Evolutionary conservation across 2,888 invertebrate species (phyloP).

Genomic region (Agrochola lota): DNA sequence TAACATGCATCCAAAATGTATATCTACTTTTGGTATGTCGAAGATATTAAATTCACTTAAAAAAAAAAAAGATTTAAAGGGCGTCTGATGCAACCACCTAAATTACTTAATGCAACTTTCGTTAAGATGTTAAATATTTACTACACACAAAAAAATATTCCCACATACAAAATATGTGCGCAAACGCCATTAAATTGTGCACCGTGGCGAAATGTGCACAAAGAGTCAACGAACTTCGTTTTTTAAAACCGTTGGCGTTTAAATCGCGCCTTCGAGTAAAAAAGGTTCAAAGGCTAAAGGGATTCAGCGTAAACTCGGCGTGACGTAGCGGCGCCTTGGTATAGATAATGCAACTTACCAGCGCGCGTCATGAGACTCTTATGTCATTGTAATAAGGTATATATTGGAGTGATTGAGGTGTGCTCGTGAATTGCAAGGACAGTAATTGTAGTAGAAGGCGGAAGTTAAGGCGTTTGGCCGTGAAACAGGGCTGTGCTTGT

Average conservation of each 20-base stretch:
- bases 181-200: background rate
- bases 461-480: constrained; percentile 27
- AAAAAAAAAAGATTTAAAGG: background rate
- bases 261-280: constrained; percentile 35
- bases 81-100: background rate
- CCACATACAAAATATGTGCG: background rate
- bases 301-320: constrained; percentile 30
- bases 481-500: constrained; percentile 16
- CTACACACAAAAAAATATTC: too few species aligned
- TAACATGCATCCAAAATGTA: background rate
- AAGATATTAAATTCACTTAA: too few species aligned
- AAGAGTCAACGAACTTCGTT: constrained; percentile 37
- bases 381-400: background rate
- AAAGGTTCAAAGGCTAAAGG: constrained; percentile 29
- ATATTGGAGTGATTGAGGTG: background rate
- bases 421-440: background rate
- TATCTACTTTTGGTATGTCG: background rate
- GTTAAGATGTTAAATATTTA: background rate
- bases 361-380: background rate
- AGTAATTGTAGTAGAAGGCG: constrained; percentile 30
- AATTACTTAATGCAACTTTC: background rate
- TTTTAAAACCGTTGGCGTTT: constrained; percentile 25
- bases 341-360: constrained; percentile 9
- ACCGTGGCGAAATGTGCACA: constrained; percentile 2
- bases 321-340: constrained; percentile 29